Conservation (phyloP, 2,888 invertebrate species). For the Drosophila picticornis region DNA sequence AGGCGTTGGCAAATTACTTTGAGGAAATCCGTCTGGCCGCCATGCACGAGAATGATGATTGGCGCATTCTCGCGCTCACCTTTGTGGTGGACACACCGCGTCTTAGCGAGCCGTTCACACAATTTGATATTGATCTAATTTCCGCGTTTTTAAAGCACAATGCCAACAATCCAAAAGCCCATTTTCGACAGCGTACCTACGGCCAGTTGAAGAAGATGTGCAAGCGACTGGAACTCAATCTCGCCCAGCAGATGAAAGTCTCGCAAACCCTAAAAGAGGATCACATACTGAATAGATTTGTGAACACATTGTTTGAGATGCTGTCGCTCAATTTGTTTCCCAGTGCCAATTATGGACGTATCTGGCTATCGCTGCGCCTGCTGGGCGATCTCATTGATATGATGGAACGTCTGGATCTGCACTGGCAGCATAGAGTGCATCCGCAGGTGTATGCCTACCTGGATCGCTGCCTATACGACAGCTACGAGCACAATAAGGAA, state of each 20-base stretch:
- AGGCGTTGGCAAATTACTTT: neutral
- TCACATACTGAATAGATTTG: conserved; percentile 85
- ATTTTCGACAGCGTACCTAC: neutral
- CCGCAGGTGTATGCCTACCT: conserved; percentile 44
- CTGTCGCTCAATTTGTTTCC: conserved; percentile 87
- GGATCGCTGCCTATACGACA: conserved; percentile 88
- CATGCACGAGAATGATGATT: conserved; percentile 86
- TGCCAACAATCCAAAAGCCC: neutral
- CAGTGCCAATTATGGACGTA: conserved; percentile 88
- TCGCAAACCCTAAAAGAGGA: conserved; percentile 7
- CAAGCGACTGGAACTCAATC: conserved; percentile 85
- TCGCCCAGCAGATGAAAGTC: conserved; percentile 59
- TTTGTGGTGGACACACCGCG: conserved; percentile 91
- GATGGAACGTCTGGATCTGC: conserved; percentile 38
- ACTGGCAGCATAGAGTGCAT: neutral
- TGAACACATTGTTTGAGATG: conserved; percentile 85
- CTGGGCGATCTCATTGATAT: conserved; percentile 84
- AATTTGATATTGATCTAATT: neutral
- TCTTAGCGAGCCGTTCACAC: conserved; percentile 86
- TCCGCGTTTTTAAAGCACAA: neutral
- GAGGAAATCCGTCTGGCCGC: conserved; percentile 86
- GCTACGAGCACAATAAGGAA: conserved; percentile 92
- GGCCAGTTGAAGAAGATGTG: conserved; percentile 1
- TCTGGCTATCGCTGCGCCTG: conserved; percentile 62
- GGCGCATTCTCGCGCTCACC: conserved; percentile 85